These are phyloP conservation scores for Eurystomus gularis DNA, from an alignment of 2,113 vertebrate species.

Conservation along the genomic window DNA sequence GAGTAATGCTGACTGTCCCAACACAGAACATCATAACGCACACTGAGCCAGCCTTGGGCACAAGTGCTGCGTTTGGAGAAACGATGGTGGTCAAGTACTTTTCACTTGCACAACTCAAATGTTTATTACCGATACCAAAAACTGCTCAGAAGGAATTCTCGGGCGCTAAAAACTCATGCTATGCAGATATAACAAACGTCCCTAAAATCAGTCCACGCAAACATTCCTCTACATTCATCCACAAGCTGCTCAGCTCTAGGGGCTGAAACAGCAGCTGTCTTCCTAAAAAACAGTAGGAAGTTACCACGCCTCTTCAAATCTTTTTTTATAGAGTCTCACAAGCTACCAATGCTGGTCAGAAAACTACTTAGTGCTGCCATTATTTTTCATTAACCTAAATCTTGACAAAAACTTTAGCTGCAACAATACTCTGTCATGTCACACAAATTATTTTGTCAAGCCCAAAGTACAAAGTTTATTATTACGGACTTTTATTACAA, in stretches of 20 bases:
- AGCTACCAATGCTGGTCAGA: not conserved
- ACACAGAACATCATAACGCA: not conserved
- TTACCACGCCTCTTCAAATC: not conserved
- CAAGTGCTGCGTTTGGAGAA: not conserved
- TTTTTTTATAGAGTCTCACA: not conserved
- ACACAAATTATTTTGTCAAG: not conserved
- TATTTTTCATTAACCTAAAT: not conserved
- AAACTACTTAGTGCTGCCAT: not conserved
- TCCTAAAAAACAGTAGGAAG: not conserved
- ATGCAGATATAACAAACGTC: not conserved
- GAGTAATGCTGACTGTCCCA: not conserved
- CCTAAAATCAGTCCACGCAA: not conserved
- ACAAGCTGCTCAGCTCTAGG: not conserved
- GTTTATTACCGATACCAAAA: not conserved
- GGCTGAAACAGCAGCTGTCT: not conserved
- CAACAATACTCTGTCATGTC: not conserved
- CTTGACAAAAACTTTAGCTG: not conserved
- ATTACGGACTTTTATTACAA: not conserved
- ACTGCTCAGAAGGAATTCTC: not conserved
- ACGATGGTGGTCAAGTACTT: not conserved
- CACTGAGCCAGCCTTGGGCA: not conserved
- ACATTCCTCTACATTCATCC: not conserved
- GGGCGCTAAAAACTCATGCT: not conserved
- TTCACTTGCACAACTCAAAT: not conserved
- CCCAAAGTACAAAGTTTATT: not conserved